Evolutionary conservation across 1,140 invertebrate genomes (phyloP).

Genomic region (Meloidogyne floridensis): DNA sequence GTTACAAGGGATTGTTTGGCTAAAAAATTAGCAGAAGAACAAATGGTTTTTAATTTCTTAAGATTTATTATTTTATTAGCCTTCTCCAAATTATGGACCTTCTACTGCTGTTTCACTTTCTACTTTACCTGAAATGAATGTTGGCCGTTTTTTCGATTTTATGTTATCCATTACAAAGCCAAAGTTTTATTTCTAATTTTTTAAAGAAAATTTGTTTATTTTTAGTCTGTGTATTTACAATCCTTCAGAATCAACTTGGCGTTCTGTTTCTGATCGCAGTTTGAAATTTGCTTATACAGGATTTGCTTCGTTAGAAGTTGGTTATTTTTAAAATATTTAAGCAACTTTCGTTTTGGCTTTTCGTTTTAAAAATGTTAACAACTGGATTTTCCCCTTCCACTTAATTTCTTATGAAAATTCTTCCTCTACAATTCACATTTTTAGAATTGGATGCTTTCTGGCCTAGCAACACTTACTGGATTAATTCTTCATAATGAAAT

Average conservation of each 20-base stretch:
- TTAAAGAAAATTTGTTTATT: conserved; percentile 21
- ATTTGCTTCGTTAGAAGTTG: conserved; percentile 18
- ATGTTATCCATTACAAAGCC: conserved; percentile 32
- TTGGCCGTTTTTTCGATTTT: conserved; percentile 26
- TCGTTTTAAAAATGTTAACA: too few species aligned
- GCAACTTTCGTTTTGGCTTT: too few species aligned
- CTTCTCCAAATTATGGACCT: not conserved
- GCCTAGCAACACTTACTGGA: not conserved
- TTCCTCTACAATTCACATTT: not conserved
- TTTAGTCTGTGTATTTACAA: conserved; percentile 41
- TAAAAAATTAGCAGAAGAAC: not conserved
- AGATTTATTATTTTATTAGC: not conserved
- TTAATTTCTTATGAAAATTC: too few species aligned
- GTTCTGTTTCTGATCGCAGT: not conserved
- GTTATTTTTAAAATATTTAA: not conserved
- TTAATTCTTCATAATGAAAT: conserved; percentile 10
- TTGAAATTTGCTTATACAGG: conserved; percentile 19
- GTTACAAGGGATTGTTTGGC: conserved; percentile 5
- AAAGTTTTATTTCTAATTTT: conserved; percentile 10
- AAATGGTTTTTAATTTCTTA: not conserved
- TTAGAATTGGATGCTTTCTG: conserved; percentile 27
- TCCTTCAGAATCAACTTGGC: conserved; percentile 21
- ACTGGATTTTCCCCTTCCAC: too few species aligned
- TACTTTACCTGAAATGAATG: conserved; percentile 21
- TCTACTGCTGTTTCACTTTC: not conserved